phyloP scores from a whole-genome alignment of 1,140 invertebrate species.

The Lepeophtheirus salmonis region DNA sequence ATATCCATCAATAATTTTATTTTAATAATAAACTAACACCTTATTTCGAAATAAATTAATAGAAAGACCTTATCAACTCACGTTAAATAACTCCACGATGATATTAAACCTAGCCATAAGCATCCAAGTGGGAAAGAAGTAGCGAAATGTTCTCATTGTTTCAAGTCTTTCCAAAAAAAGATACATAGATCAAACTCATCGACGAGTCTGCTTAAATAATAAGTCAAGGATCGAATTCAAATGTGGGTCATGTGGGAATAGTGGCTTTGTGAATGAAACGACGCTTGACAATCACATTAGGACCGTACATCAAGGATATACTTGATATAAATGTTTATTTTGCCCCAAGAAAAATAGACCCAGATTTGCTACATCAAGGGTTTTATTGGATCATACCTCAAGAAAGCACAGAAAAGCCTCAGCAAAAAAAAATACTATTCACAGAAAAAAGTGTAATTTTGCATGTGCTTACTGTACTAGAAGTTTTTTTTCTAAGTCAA shows the following conservation, averaged over 20 bases:
- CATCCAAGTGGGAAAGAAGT: too few relatives aligned
- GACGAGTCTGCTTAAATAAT: background rate
- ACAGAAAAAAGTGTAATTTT: background rate
- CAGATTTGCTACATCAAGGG: background rate
- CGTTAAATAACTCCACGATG: too few relatives aligned
- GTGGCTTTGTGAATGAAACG: background rate
- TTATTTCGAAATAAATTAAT: too few relatives aligned
- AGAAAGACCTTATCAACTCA: too few relatives aligned
- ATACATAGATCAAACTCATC: too few relatives aligned
- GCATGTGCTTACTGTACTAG: background rate
- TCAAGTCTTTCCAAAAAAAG: too few relatives aligned
- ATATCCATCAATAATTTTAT: too few relatives aligned
- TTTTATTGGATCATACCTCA: background rate
- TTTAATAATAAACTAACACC: too few relatives aligned
- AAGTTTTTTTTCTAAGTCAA: background rate
- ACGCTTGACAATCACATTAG: conserved; percentile 8
- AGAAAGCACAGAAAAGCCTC: background rate
- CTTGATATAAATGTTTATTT: background rate
- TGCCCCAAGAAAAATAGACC: background rate
- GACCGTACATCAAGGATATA: background rate
- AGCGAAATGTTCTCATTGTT: too few relatives aligned
- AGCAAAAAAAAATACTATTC: background rate
- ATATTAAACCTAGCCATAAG: too few relatives aligned
- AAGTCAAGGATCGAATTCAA: background rate
- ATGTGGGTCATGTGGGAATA: background rate